These are phyloP conservation scores for Scomber scombrus DNA, from an alignment of 2,113 vertebrate genomes.

Conservation along the genomic window DNA sequence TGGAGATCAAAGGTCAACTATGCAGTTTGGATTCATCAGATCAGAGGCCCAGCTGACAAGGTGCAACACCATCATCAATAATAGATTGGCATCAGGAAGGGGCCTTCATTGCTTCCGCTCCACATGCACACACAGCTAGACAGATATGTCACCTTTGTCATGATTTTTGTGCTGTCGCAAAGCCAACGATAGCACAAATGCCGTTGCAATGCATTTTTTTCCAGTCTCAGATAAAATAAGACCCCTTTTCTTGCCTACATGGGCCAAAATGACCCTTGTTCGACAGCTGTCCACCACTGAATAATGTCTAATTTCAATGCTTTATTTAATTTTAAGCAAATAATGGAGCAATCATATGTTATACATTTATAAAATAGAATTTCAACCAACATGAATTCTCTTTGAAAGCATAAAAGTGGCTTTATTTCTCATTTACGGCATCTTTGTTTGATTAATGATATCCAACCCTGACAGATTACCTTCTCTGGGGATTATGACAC, in stretches of 20 bases:
- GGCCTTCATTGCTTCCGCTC: background rate
- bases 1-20: constrained; percentile 63
- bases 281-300: no score
- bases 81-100: constrained; percentile 48
- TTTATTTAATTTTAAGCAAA: background rate
- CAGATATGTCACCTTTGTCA: no score
- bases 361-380: background rate
- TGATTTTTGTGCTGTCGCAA: no score
- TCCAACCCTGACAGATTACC: constrained; percentile 11
- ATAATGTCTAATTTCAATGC: background rate
- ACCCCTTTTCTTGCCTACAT: no score
- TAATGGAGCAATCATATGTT: background rate
- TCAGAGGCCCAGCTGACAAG: constrained; percentile 48
- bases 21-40: constrained; percentile 44
- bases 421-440: background rate
- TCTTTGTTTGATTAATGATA: constrained; percentile 33
- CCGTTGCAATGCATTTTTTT: no score
- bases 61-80: constrained; percentile 68
- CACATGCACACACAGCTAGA: background rate
- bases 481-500: constrained; percentile 42
- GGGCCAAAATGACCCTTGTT: no score
- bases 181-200: no score
- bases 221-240: no score
- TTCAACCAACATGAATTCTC: background rate
- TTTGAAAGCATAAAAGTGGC: background rate